Conservation (phyloP, 2,888 invertebrate genomes). For the Synanthedon andrenaeformis region DNA sequence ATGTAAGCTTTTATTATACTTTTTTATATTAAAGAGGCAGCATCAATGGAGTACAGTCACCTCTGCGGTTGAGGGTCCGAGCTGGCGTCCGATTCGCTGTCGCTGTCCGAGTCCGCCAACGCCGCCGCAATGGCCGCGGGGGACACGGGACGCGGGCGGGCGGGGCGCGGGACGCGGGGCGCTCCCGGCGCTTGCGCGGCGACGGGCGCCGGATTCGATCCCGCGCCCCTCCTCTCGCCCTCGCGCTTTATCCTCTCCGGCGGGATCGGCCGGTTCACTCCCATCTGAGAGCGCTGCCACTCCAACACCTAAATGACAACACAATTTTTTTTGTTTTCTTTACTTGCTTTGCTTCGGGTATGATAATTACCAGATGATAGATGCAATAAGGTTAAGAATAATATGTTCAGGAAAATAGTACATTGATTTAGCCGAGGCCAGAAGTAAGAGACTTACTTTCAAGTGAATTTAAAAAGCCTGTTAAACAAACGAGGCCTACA, state of each 20-base stretch:
- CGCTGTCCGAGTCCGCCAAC: conserved; percentile 34
- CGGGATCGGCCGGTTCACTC: conserved; percentile 46
- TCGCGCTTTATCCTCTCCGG: conserved; percentile 39
- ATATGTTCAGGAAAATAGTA: too few relatives aligned
- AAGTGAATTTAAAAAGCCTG: too few relatives aligned
- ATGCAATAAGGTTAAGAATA: too few relatives aligned
- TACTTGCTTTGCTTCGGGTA: too few relatives aligned
- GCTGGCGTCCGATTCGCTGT: conserved; percentile 32
- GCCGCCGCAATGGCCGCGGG: conserved; percentile 47
- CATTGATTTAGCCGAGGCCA: too few relatives aligned
- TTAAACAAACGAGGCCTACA: too few relatives aligned
- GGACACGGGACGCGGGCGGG: conserved; percentile 33
- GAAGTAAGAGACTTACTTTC: too few relatives aligned
- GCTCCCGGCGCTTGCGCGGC: conserved; percentile 73
- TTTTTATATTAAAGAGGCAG: too few relatives aligned
- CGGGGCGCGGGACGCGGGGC: conserved; percentile 21
- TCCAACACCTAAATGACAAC: conserved; percentile 44
- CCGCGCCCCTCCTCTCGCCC: conserved; percentile 21
- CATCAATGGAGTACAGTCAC: conserved; percentile 7
- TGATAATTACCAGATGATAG: too few relatives aligned
- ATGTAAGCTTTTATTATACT: too few relatives aligned
- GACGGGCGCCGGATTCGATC: conserved; percentile 65
- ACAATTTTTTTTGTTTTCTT: background rate
- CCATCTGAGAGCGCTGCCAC: conserved; percentile 67
- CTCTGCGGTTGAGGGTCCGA: conserved; percentile 33